These are phyloP conservation scores for Tyria jacobaeae DNA, from an alignment of 2,888 invertebrate species.

Conservation along the genomic window DNA sequence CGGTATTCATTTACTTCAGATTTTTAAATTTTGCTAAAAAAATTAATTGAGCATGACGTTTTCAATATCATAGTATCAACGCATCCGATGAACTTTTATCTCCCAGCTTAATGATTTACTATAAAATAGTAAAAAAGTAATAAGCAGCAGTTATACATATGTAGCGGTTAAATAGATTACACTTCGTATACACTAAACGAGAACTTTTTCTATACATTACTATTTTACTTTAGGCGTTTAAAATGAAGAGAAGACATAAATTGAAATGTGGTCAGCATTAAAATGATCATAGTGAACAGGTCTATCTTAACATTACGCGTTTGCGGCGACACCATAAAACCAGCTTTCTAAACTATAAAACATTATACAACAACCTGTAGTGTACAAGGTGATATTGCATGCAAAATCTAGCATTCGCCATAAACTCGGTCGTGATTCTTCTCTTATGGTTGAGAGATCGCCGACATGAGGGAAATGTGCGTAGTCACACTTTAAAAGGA, in stretches of 20 bases:
- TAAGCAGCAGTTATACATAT: too few species aligned
- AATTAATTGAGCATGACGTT: too few species aligned
- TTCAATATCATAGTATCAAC: too few species aligned
- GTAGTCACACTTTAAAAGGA: conserved; percentile 57
- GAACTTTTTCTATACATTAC: neutral
- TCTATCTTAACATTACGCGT: conserved; percentile 12
- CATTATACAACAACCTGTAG: conserved; percentile 26
- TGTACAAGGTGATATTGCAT: conserved; percentile 55
- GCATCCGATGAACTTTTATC: too few species aligned
- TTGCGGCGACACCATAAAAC: conserved; percentile 12
- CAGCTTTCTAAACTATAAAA: conserved; percentile 27
- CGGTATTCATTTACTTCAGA: too few species aligned
- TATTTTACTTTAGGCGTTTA: neutral
- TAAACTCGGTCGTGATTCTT: conserved; percentile 57
- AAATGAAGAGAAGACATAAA: neutral
- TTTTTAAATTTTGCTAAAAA: too few species aligned
- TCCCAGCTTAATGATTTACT: too few species aligned
- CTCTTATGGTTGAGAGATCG: conserved; percentile 58
- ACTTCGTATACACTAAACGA: too few species aligned
- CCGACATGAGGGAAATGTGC: conserved; percentile 56
- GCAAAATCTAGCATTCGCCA: conserved; percentile 67
- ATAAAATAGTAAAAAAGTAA: too few species aligned
- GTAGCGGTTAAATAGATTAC: too few species aligned
- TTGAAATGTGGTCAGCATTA: conserved; percentile 6
- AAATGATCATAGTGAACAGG: conserved; percentile 3